Evolutionary conservation across 2,888 invertebrate species (phyloP).

Genomic region (Plebejus argus): DNA sequence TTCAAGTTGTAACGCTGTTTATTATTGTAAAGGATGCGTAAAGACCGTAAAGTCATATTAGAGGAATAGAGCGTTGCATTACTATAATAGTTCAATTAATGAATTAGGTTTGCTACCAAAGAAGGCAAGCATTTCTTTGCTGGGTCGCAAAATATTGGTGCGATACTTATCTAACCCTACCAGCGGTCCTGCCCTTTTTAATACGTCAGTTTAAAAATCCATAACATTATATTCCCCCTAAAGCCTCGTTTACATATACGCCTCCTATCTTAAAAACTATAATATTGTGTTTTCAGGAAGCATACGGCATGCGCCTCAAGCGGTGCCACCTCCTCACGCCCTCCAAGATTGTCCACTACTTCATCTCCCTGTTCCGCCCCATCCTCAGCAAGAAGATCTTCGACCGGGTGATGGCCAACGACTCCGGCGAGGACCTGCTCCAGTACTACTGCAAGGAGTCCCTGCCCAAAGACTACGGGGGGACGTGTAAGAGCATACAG

Average conservation of each 20-base stretch:
- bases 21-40: too few species aligned
- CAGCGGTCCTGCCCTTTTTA: not conserved
- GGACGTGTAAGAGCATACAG: constrained; percentile 54
- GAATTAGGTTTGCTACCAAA: too few species aligned
- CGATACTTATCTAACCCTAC: too few species aligned
- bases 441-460: constrained; percentile 56
- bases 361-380: constrained; percentile 60
- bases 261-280: too few species aligned
- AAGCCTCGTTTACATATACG: too few species aligned
- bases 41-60: too few species aligned
- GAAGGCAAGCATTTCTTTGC: too few species aligned
- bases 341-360: constrained; percentile 55
- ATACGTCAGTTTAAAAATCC: too few species aligned
- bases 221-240: constrained; percentile 42
- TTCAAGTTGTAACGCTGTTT: too few species aligned
- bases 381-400: constrained; percentile 66
- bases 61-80: too few species aligned
- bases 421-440: constrained; percentile 56
- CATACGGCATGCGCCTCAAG: constrained; percentile 62
- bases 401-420: constrained; percentile 59
- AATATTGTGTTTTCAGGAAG: constrained; percentile 72
- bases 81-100: too few species aligned
- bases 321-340: constrained; percentile 70
- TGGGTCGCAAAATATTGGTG: too few species aligned
- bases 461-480: constrained; percentile 64